Conservation (phyloP, 2,888 invertebrate genomes). For the Drosophila antonietae region DNA sequence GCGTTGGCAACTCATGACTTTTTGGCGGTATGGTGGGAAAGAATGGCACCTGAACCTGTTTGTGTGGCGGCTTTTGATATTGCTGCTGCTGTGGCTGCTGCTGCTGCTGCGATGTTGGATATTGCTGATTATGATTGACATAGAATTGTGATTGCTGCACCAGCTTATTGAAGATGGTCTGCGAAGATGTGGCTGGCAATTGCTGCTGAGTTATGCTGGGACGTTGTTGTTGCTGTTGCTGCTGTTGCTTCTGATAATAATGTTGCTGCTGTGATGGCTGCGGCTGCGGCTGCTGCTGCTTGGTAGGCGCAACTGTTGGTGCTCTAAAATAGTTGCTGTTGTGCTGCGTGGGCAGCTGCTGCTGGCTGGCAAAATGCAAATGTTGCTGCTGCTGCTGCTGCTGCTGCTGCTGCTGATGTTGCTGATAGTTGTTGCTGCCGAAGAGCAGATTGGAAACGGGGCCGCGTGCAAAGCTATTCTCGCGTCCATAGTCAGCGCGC, state of each 20-base stretch:
- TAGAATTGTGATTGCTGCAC: conserved; percentile 79
- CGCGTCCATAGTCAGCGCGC: conserved; percentile 74
- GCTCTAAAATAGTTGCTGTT: conserved; percentile 52
- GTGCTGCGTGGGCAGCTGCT: conserved; percentile 30
- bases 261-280: conserved; percentile 55
- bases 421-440: conserved; percentile 18
- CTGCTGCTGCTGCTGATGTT: conserved; percentile 46
- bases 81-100: conserved; percentile 59
- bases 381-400: conserved; percentile 75
- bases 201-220: conserved; percentile 62
- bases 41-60: conserved; percentile 76
- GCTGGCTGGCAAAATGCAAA: conserved; percentile 32
- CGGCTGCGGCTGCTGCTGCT: conserved; percentile 25
- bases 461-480: conserved; percentile 57
- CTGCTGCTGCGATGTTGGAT: conserved; percentile 52
- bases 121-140: conserved; percentile 78
- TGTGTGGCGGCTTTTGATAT: conserved; percentile 69
- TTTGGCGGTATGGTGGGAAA: conserved; percentile 80
- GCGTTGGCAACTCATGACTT: conserved; percentile 61
- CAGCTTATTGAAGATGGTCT: conserved; percentile 68
- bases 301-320: conserved; percentile 38
- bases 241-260: conserved; percentile 20
- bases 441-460: conserved; percentile 62
- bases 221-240: conserved; percentile 34
- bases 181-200: conserved; percentile 66